A percentile compares a stretch with the other conserved stretches of the same genome.
Evolutionary conservation across 2,888 invertebrate genomes (phyloP).

Genomic region (Sinotaia quadrata): DNA sequence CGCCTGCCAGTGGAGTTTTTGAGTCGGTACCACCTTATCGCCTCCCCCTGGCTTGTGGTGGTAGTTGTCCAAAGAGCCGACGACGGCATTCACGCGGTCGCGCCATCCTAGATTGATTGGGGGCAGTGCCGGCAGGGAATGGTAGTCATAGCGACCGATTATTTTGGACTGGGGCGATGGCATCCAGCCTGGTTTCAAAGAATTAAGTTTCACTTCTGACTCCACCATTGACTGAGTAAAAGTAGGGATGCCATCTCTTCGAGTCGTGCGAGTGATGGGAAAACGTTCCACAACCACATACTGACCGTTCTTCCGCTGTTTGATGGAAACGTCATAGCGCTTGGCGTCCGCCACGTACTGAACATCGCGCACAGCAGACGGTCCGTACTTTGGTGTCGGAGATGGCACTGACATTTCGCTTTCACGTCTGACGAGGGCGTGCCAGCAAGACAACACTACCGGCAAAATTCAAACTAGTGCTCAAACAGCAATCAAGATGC

Average conservation of each 20-base stretch:
- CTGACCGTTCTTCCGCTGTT: constrained; percentile 51
- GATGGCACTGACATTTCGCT: constrained; percentile 11
- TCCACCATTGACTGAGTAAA: constrained; percentile 28
- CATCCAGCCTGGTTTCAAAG: constrained; percentile 39
- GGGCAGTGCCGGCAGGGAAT: constrained; percentile 36
- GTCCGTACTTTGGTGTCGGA: constrained; percentile 21
- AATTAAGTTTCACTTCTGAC: constrained; percentile 32
- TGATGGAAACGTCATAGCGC: constrained; percentile 48
- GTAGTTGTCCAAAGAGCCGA: constrained; percentile 54
- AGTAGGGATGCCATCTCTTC: constrained; percentile 8
- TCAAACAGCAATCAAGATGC: too few relatives aligned
- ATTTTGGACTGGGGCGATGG: constrained; percentile 20
- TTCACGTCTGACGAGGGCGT: too few relatives aligned
- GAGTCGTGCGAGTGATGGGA: constrained; percentile 32
- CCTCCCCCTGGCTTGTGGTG: constrained; percentile 54
- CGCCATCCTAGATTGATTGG: constrained; percentile 54
- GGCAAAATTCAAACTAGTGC: not conserved
- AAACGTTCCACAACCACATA: constrained; percentile 59
- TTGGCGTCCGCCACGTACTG: constrained; percentile 11
- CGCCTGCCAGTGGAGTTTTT: constrained; percentile 76
- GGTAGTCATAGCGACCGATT: not conserved
- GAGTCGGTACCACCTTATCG: constrained; percentile 41
- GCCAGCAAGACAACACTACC: constrained; percentile 1
- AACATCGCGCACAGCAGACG: constrained; percentile 22
- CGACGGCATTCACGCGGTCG: constrained; percentile 44